Base-by-base conservation (phyloP, 2,888 invertebrate genomes). In the Bhutanitis thaidina region DNA sequence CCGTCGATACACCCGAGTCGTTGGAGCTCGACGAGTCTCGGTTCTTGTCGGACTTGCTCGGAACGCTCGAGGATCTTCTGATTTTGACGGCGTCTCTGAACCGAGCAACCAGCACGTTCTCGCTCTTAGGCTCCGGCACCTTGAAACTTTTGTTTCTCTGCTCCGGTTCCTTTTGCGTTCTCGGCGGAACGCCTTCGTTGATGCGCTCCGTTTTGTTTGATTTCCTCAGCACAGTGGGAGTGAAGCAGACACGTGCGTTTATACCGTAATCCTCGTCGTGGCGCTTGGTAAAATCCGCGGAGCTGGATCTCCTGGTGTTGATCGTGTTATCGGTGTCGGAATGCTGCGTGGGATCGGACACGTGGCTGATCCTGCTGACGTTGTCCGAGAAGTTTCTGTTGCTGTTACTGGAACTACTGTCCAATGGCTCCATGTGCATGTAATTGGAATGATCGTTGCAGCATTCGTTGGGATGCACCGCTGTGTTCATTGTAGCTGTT, bases 21-120 rank as follows among this genome's bases (percentile, higher is more conserved):
- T 93, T 93, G 4, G 93, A 93, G 65, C 93, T 93, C 0, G 93
- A 93, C 0, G 93, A 93, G 60, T 93, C 93, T 51, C 93, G 78
- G 54, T 93, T 93, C 57, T 92, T 92, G 5, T 92, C 92, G 0
- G 92, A 90, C 71, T 93, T 93, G 57, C 93, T 93, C 1, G 93
- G 93, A 0, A 93, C 93, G 57, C 93, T 93, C 0, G 93, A 93
- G 0, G 93, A 93, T 32, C 93, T 80, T 29, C 93, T 81, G 15
- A 93, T 93, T 67, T 93, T 92, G 0, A 93, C 92, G 0, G 90
- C 90, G 34, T 90, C 88, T 39, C 89, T 81, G 43, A 91, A 90
- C 40, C 89, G 79, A 0, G 87, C 78, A 0, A 86, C 80, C 1
- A 88, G 67, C 0, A 77, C 71, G 54, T 71, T 88, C 40, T 90